phyloP scores from a whole-genome alignment of 2,113 vertebrate genomes.

The Saguinus midas region DNA sequence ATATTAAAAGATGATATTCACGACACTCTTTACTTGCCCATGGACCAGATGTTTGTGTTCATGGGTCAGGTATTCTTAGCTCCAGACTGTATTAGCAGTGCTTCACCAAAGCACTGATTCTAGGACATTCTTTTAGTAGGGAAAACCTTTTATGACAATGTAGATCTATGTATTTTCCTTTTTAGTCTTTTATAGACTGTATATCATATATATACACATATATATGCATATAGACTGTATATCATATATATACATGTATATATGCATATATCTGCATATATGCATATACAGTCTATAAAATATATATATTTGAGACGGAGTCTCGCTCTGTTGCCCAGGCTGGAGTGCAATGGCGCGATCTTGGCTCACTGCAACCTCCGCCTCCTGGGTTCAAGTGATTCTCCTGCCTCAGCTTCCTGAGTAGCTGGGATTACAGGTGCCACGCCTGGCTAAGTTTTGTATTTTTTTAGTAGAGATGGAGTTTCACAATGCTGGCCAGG shows the following conservation, averaged over 20 bases:
- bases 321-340: neutral
- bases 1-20: neutral
- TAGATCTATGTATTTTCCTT: neutral
- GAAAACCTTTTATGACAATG: neutral
- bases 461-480: neutral
- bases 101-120: neutral
- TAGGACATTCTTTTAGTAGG: neutral
- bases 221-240: too few species aligned
- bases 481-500: neutral
- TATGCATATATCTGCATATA: too few species aligned
- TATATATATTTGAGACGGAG: neutral
- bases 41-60: neutral
- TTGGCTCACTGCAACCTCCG: neutral
- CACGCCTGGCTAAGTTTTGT: neutral
- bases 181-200: neutral
- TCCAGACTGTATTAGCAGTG: neutral
- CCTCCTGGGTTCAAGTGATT: neutral
- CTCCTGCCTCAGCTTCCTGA: neutral
- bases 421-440: neutral
- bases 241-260: accelerated
- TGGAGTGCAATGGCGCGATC: neutral
- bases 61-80: neutral
- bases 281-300: too few species aligned
- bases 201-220: neutral
- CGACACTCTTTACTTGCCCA: neutral